Evolutionary conservation across 1,140 invertebrate species (phyloP), one percentile per base, ranked within the genome.

Genomic region (fruit fly (Drosophila melanogaster)): DNA sequence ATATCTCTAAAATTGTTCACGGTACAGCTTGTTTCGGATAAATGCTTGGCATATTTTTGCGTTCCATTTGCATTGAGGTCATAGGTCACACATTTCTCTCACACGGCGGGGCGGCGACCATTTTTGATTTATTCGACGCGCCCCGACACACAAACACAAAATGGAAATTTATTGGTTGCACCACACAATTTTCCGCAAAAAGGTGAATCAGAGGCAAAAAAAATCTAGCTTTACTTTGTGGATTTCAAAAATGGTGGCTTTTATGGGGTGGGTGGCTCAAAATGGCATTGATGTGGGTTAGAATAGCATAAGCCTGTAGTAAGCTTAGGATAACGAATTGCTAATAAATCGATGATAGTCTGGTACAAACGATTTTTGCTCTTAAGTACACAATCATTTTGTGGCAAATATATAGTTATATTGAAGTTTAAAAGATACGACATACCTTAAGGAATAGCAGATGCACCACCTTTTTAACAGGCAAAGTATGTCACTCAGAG

Each of bases 1-100:
- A 70, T 46, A 57, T 65, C 22, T 61, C 38, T 74, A 79, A 69
- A 79, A 65, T 59, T 49, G 33, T 26, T 47, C 62, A 24, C 15
- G 35, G 43, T 37, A 51, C 15, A 58, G 33, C 78, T 75, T 66
- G 60, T 76, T 80, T 73, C 55, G 47, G 74, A 64, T 66, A 85
- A 86, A 86, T 83, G 83, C 75, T 77, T 83, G 84, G 66, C 76
- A 73, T 83, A 89, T 87, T 87, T 87, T 79, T 78, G 70, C 70
- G 76, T 81, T 72, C 64, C 79, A 87, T 87, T 87, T 87, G 75
- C 71, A 81, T 83, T 49, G 72, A 58, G 72, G 60, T 76, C 72
- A 76, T 76, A 76, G 72, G 72, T 76, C 54, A 49, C 33, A 70
- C 46, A 22, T 40, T 26, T 51, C 30, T 35, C 54, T 15, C 61